Evolutionary conservation across 2,797 vertebrate genomes (phyloP).

Genomic region (Spizella passerina): DNA sequence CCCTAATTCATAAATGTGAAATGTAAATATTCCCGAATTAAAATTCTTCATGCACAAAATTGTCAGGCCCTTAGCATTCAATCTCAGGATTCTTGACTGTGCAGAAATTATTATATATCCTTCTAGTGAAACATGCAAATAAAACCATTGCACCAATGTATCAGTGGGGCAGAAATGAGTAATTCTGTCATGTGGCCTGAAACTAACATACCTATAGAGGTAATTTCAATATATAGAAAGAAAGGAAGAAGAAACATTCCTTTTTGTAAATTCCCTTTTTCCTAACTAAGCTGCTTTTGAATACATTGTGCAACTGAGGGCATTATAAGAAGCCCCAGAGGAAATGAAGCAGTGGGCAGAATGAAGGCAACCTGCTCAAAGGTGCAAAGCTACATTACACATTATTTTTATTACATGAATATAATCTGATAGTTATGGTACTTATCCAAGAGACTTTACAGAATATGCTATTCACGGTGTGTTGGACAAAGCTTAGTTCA

Average conservation of each 20-base stretch:
- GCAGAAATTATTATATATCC: not conserved
- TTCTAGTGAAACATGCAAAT: not conserved
- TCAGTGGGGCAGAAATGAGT: not conserved
- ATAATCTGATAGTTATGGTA: slow-evolving; percentile 5
- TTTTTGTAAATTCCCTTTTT: slow-evolving; percentile 5
- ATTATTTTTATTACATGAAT: slow-evolving; percentile 31
- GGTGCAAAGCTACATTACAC: not conserved
- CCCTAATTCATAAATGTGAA: not conserved
- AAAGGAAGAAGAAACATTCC: not conserved
- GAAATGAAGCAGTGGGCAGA: slow-evolving; percentile 3
- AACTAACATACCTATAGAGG: not conserved
- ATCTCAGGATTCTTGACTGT: not conserved
- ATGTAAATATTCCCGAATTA: not conserved
- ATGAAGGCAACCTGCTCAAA: slow-evolving; percentile 16
- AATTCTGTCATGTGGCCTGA: not conserved
- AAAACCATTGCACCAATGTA: not conserved
- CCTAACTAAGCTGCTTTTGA: slow-evolving; percentile 24
- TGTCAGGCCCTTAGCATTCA: not conserved
- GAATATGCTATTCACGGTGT: not conserved
- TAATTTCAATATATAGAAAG: not conserved
- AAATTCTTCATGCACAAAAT: not conserved
- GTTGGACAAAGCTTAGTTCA: slow-evolving; percentile 18
- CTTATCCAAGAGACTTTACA: slow-evolving; percentile 24
- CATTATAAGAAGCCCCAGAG: not conserved
- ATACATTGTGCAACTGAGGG: not conserved